Conservation (phyloP, 2,888 invertebrate species). For the Dynastes maya region DNA sequence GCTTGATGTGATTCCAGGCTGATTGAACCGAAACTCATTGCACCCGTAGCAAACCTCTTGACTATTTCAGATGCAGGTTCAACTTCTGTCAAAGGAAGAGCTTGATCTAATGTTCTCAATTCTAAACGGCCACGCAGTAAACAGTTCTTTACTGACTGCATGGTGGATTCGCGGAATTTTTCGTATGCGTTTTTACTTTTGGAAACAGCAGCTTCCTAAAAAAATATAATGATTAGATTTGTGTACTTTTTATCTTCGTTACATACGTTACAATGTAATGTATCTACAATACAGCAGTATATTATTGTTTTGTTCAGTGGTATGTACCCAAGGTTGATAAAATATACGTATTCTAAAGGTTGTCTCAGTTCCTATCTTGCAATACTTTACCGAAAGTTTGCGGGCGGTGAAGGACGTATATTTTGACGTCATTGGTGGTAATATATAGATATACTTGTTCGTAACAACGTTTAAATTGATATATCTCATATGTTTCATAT, state of each 20-base stretch:
- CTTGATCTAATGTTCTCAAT: constrained; percentile 83
- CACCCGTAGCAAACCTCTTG: constrained; percentile 91
- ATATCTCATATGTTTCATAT: too few relatives aligned
- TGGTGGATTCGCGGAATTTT: constrained; percentile 87
- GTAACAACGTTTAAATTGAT: too few relatives aligned
- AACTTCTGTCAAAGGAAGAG: constrained; percentile 89
- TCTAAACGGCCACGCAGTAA: constrained; percentile 95
- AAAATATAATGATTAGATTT: constrained; percentile 61
- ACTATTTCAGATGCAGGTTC: constrained; percentile 96
- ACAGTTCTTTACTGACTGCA: constrained; percentile 88
- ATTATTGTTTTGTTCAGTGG: too few relatives aligned
- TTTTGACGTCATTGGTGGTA: too few relatives aligned
- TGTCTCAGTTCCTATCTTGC: too few relatives aligned
- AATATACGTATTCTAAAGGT: too few relatives aligned
- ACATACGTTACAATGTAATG: too few relatives aligned
- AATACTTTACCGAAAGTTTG: too few relatives aligned
- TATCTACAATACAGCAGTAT: too few relatives aligned
- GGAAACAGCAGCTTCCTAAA: constrained; percentile 88
- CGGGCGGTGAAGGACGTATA: too few relatives aligned
- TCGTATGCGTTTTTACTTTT: constrained; percentile 90
- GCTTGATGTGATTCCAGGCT: constrained; percentile 97
- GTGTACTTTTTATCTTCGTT: not conserved
- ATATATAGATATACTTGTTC: too few relatives aligned
- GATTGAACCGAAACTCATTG: constrained; percentile 79
- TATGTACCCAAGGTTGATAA: too few relatives aligned